A percentile compares a stretch with the other conserved stretches of the same genome.
Conservation (phyloP, 2,113 vertebrate species). For the Alouatta palliata region DNA sequence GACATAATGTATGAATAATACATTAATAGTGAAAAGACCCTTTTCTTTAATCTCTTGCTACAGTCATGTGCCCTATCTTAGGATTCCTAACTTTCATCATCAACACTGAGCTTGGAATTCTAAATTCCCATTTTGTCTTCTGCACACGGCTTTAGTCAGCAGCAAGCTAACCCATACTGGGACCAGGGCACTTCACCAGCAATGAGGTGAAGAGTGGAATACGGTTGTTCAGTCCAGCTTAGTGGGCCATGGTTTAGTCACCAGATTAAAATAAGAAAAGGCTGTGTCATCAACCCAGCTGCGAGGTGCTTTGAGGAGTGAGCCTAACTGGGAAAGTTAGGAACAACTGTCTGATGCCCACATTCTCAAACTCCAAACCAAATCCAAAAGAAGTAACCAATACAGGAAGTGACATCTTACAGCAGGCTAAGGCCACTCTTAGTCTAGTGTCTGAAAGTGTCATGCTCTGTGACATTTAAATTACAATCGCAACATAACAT, state of each 20-base stretch:
- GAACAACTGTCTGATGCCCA: neutral
- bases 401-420: neutral
- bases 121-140: neutral
- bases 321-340: neutral
- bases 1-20: neutral
- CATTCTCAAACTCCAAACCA: neutral
- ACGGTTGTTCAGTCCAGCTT: neutral
- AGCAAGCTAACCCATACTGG: neutral
- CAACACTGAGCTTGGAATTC: neutral
- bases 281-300: neutral
- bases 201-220: neutral
- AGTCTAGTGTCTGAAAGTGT: neutral
- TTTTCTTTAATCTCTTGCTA: neutral
- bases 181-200: neutral
- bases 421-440: neutral
- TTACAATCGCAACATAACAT: neutral
- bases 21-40: neutral
- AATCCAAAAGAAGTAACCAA: neutral
- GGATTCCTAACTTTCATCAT: neutral
- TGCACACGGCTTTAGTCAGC: neutral
- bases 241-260: neutral
- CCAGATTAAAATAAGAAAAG: slow-evolving; percentile 15
- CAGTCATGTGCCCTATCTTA: neutral
- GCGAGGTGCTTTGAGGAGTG: neutral
- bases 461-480: neutral